A percentile compares a stretch with the other conserved stretches of the same genome.
phyloP scores from a whole-genome alignment of 2,888 invertebrate genomes.

The Diaphora mendica region DNA sequence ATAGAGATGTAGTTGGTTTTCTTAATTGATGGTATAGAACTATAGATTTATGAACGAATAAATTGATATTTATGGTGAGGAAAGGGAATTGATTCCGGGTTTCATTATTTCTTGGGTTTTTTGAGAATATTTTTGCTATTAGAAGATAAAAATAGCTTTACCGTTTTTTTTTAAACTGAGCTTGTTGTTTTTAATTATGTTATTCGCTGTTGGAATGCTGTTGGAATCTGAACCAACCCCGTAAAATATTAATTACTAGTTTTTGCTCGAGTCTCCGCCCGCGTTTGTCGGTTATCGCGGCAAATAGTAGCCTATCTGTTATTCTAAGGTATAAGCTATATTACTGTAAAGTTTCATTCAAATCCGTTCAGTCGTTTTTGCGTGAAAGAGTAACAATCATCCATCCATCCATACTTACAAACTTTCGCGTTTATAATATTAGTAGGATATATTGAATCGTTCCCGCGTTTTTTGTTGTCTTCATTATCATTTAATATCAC shows the following conservation, averaged over 20 bases:
- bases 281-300: too few relatives aligned
- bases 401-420: too few relatives aligned
- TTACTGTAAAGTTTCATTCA: too few relatives aligned
- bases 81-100: neutral
- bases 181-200: neutral
- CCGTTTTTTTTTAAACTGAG: neutral
- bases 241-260: neutral
- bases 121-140: neutral
- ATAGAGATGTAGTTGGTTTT: constrained; percentile 25
- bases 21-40: constrained; percentile 19
- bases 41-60: constrained; percentile 16
- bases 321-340: too few relatives aligned
- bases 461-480: neutral
- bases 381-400: too few relatives aligned
- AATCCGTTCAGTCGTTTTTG: too few relatives aligned
- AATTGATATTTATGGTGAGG: constrained; percentile 8
- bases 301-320: too few relatives aligned
- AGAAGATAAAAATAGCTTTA: neutral
- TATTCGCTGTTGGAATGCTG: neutral
- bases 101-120: neutral
- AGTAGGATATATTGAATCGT: too few relatives aligned
- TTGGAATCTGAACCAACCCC: neutral
- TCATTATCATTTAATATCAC: neutral
- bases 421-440: too few relatives aligned
- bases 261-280: too few relatives aligned